Evolutionary conservation across 2,888 invertebrate genomes (phyloP).

Genomic region (Archaeoteleia sp.): DNA sequence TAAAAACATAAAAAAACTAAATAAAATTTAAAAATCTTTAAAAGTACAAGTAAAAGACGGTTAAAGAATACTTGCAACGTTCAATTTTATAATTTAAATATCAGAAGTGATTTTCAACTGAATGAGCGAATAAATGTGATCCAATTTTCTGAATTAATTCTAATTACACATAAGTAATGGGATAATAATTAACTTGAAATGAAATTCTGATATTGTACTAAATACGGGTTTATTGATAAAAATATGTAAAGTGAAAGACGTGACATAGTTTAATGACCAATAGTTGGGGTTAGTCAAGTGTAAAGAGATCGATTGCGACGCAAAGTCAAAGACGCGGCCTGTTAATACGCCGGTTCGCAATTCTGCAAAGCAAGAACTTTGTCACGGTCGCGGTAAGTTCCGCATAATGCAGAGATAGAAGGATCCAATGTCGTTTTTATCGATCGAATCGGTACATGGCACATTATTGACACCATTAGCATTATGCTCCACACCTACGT

Average conservation of each 20-base stretch:
- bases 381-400: slow-evolving; percentile 22
- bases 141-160: not conserved
- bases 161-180: not conserved
- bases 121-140: too few species aligned
- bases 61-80: too few species aligned
- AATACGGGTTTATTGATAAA: slow-evolving; percentile 22
- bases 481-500: too few species aligned
- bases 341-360: slow-evolving; percentile 29
- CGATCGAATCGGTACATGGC: too few species aligned
- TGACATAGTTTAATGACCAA: slow-evolving; percentile 45
- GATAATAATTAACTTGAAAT: slow-evolving; percentile 23
- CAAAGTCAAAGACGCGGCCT: slow-evolving; percentile 31
- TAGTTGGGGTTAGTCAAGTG: slow-evolving; percentile 21
- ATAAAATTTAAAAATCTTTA: not conserved
- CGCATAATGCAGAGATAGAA: slow-evolving; percentile 33
- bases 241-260: too few species aligned
- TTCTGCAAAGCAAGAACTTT: slow-evolving; percentile 34
- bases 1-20: not conserved
- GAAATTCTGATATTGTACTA: too few species aligned
- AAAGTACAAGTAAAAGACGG: too few species aligned
- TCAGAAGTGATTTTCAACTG: not conserved
- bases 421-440: too few species aligned
- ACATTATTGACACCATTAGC: too few species aligned
- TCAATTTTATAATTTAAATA: not conserved
- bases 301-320: slow-evolving; percentile 34